Evolutionary conservation across 2,797 vertebrate genomes (phyloP).

Genomic region (Gobio occitaniae): DNA sequence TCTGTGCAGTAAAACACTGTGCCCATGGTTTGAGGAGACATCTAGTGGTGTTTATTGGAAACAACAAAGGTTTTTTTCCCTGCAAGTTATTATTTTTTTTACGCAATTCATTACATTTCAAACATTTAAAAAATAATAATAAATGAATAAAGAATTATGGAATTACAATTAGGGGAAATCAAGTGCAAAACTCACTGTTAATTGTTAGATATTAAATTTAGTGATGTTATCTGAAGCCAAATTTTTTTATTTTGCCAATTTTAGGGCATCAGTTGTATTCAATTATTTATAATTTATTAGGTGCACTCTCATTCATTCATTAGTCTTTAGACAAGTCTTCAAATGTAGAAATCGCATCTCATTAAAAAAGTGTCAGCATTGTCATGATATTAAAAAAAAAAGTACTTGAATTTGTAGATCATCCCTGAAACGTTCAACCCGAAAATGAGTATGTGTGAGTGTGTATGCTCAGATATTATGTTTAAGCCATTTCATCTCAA

Average conservation of each 20-base stretch:
- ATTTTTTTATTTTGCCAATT: background rate
- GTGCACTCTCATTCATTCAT: background rate
- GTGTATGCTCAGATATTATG: slow-evolving; percentile 9
- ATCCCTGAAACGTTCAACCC: background rate
- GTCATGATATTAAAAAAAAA: background rate
- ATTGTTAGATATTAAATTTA: background rate
- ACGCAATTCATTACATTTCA: background rate
- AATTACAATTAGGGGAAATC: background rate
- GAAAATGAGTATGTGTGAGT: no score
- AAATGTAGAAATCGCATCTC: background rate
- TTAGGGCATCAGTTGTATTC: background rate
- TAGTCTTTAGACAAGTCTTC: background rate
- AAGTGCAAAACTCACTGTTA: background rate
- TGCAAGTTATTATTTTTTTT: background rate
- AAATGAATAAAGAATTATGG: background rate
- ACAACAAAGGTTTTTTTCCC: slow-evolving; percentile 21
- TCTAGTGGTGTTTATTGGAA: slow-evolving; percentile 55
- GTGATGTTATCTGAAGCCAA: background rate
- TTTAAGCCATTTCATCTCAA: slow-evolving; percentile 19
- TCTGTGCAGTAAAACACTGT: slow-evolving; percentile 4
- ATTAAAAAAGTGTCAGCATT: background rate
- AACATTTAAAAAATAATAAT: background rate
- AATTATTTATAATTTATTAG: background rate
- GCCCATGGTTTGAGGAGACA: slow-evolving; percentile 48
- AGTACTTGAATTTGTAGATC: background rate